These are phyloP conservation scores for Bombycilla garrulus DNA, from an alignment of 2,113 vertebrate species.

Conservation along the genomic window DNA sequence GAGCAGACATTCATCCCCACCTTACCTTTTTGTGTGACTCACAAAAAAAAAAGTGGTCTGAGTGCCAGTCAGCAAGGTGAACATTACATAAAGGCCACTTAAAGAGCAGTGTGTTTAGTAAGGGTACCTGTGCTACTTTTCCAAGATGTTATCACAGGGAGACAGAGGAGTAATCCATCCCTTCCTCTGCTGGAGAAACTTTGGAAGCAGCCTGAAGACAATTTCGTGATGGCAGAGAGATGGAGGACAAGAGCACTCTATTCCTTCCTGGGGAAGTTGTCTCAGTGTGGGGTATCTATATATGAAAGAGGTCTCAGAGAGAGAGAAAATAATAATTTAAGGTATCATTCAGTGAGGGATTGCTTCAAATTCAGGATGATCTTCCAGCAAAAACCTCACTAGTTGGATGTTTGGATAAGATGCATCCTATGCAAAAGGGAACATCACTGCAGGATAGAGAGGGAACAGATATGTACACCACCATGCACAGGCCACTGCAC, in stretches of 20 bases:
- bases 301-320: not conserved
- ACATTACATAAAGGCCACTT: not conserved
- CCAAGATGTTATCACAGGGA: not conserved
- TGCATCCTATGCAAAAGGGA: not conserved
- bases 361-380: fast-evolving
- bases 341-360: not conserved
- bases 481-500: not conserved
- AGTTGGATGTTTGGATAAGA: not conserved
- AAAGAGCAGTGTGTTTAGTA: not conserved
- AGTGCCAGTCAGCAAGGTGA: not conserved
- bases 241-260: fast-evolving
- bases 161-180: not conserved
- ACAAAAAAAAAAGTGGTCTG: not conserved
- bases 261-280: not conserved
- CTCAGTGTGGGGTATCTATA: too few relatives aligned
- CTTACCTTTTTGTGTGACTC: not conserved
- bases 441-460: not conserved
- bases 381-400: not conserved
- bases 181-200: not conserved
- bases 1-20: not conserved
- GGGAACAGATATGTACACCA: not conserved
- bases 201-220: not conserved
- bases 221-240: not conserved
- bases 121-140: not conserved
- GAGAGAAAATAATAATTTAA: not conserved